Percentiles rank a stretch among this genome's conserved stretches.
phyloP scores from a whole-genome alignment of 2,113 vertebrate genomes.

The Ciconia maguari region DNA sequence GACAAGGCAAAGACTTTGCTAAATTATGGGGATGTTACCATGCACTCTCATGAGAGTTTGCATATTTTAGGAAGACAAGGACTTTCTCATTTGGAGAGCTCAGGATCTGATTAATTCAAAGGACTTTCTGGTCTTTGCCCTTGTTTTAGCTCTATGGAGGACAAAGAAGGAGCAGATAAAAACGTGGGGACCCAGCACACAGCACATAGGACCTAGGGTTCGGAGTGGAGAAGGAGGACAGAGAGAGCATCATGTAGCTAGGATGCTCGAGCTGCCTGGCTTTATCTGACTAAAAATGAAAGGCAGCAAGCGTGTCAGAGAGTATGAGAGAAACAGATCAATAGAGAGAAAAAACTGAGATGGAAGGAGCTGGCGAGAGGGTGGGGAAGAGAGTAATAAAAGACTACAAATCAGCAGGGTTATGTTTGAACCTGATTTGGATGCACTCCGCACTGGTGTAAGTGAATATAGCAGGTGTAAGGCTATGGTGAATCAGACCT shows the following conservation, averaged over 20 bases:
- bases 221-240: not conserved
- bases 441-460: not conserved
- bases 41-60: not conserved
- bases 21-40: not conserved
- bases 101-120: not conserved
- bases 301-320: slow-evolving; percentile 64
- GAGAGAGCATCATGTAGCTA: not conserved
- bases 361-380: slow-evolving; percentile 24
- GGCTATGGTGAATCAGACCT: not conserved
- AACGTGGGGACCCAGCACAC: not conserved
- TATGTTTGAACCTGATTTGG: not conserved
- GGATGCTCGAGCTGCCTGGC: not conserved
- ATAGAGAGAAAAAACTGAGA: slow-evolving; percentile 68
- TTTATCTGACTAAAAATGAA: slow-evolving; percentile 67
- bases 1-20: not conserved
- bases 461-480: not conserved
- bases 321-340: slow-evolving; percentile 63
- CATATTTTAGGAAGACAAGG: accelerated
- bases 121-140: not conserved
- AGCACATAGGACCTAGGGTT: not conserved
- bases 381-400: slow-evolving; percentile 29
- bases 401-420: not conserved
- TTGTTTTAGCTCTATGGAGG: not conserved
- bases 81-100: not conserved
- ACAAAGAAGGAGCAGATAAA: not conserved